These are phyloP conservation scores for Drosophila jambulina DNA, from an alignment of 1,140 invertebrate species.

Conservation along the genomic window DNA sequence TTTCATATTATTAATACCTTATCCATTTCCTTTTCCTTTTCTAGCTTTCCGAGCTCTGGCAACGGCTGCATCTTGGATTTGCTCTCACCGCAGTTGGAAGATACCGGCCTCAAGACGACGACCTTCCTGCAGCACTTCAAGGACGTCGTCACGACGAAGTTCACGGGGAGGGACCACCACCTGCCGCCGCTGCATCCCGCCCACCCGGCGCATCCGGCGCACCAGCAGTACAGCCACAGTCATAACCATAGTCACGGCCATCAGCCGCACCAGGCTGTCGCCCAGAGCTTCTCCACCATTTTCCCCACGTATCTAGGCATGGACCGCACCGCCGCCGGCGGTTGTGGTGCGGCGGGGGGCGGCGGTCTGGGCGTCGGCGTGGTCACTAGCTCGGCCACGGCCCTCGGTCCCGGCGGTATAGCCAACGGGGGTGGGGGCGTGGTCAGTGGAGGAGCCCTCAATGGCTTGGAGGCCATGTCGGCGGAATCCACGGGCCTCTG, in stretches of 20 bases:
- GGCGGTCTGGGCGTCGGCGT: slow-evolving; percentile 84
- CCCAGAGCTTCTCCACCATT: slow-evolving; percentile 84
- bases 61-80: slow-evolving; percentile 79
- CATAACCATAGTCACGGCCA: slow-evolving; percentile 60
- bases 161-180: slow-evolving; percentile 83
- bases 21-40: not conserved
- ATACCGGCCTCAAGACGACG: slow-evolving; percentile 85
- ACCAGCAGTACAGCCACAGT: slow-evolving; percentile 69
- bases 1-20: not conserved
- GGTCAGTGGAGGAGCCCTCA: slow-evolving; percentile 88
- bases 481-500: slow-evolving; percentile 87
- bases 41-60: slow-evolving; percentile 69
- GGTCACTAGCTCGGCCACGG: slow-evolving; percentile 85
- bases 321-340: slow-evolving; percentile 80
- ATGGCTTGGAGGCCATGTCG: slow-evolving; percentile 86
- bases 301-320: slow-evolving; percentile 84
- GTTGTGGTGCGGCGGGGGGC: slow-evolving; percentile 71
- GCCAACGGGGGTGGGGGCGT: slow-evolving; percentile 79
- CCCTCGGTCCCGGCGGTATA: slow-evolving; percentile 81
- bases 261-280: slow-evolving; percentile 83
- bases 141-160: slow-evolving; percentile 85
- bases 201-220: slow-evolving; percentile 63
- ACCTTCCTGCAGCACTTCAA: slow-evolving; percentile 85
- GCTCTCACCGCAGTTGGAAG: slow-evolving; percentile 80
- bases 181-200: slow-evolving; percentile 80